phyloP scores from a whole-genome alignment of 2,888 invertebrate species.

The Uloborus plumipes region DNA sequence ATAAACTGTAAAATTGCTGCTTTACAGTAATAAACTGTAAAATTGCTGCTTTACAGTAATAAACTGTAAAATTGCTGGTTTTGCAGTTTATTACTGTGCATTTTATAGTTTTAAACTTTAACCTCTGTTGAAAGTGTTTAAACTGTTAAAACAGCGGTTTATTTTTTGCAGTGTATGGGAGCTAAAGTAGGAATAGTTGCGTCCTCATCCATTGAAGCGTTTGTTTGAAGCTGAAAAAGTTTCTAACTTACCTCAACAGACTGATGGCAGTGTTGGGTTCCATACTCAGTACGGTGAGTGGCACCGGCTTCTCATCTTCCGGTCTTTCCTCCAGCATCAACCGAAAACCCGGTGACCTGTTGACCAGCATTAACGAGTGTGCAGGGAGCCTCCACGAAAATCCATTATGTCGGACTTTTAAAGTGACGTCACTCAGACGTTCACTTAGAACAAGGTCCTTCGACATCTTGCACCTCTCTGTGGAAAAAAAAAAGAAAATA shows the following conservation, averaged over 20 bases:
- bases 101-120: too few relatives aligned
- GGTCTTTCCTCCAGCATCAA: slow-evolving; percentile 33
- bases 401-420: slow-evolving; percentile 30
- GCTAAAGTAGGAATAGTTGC: too few relatives aligned
- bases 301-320: neutral
- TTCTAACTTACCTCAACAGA: slow-evolving; percentile 14
- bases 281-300: slow-evolving; percentile 18
- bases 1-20: too few relatives aligned
- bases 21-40: too few relatives aligned
- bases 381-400: slow-evolving; percentile 40
- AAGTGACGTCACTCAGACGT: slow-evolving; percentile 20
- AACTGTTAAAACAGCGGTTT: too few relatives aligned
- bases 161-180: too few relatives aligned
- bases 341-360: slow-evolving; percentile 7
- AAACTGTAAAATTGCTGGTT: too few relatives aligned
- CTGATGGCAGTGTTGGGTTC: slow-evolving; percentile 28
- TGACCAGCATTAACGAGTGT: slow-evolving; percentile 23
- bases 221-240: too few relatives aligned
- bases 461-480: slow-evolving; percentile 8
- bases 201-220: too few relatives aligned
- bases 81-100: too few relatives aligned
- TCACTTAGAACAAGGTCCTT: slow-evolving; percentile 16
- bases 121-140: too few relatives aligned
- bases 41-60: too few relatives aligned
- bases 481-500: neutral